Evolutionary conservation across 2,797 vertebrate genomes (phyloP), one percentile per base, ranked within the genome.

Genomic region (Chrysocyon brachyurus): DNA sequence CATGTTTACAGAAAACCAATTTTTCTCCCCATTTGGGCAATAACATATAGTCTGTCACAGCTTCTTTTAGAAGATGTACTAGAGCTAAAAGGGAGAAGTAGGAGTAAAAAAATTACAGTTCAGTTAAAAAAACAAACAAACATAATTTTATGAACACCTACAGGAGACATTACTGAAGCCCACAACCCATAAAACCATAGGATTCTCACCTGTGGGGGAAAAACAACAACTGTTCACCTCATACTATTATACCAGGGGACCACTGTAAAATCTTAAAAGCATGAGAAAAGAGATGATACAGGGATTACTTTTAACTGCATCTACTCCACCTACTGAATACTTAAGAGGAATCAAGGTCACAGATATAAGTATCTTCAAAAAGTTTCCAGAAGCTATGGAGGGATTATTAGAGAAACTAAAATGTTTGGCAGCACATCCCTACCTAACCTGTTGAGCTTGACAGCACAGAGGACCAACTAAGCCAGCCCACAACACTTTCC

Each of bases 401-500:
- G 91, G 15, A 88, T 85, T 92, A 90, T 57, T 10, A 94, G 26
- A 95, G 46, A 96, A 92, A 59, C 24, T 28, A 89, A 66, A 84
- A 70, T 22, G 79, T 68, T 68, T 92, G 75, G 81, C 5, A 8
- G 82, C 70, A 93, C 22, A 88, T 77, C 84, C 56, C 95, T 92
- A 88, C 77, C 83, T 94, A 96, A 93, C 72, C 93, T 94, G 84
- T 70, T 66, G 81, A 86, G 49, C 84, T 59, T 86, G 77, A 91
- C 24, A 79, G 75, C 86, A 91, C 82, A 94, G 89, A 95, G 87
- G 90, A 87, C 87, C 52, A 81, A 73, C 90, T 88, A 90, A 95
- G 86, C 52, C 93, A 91, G 88, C 83, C 91, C 83, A 87, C 87
- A 93, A 33, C 81, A 91, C 86, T 70, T 54, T 64, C 85, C 28